Conservation (phyloP, 2,888 invertebrate genomes). For the Alloscopus bannaensis region DNA sequence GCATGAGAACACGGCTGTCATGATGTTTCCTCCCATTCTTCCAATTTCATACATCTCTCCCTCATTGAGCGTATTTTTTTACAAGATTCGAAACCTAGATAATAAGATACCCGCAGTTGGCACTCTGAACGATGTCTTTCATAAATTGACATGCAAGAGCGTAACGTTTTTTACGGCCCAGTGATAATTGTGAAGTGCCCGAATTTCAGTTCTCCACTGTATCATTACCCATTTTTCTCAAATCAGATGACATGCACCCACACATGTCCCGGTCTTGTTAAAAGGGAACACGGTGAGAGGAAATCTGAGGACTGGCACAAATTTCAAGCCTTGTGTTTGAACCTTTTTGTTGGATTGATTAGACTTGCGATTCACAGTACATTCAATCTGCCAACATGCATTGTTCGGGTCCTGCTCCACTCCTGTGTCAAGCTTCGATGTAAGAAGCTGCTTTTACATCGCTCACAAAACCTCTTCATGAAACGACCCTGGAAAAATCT, state of each 20-base stretch:
- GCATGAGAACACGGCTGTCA: no score
- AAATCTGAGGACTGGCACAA: not conserved
- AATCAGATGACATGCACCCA: constrained; percentile 31
- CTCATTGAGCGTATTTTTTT: constrained; percentile 1
- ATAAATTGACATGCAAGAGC: not conserved
- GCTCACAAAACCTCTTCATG: no score
- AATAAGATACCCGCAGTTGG: no score
- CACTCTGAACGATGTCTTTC: no score
- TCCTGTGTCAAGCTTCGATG: not conserved
- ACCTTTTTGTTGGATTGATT: constrained; percentile 27
- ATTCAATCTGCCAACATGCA: no score
- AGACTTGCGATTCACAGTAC: not conserved
- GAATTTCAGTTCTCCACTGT: constrained; percentile 13
- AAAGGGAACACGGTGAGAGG: not conserved
- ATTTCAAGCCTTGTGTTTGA: constrained; percentile 16
- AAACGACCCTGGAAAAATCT: no score
- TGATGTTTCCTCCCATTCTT: no score
- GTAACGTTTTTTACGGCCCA: no score
- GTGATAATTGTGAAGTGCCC: constrained; percentile 5
- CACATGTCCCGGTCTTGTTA: not conserved
- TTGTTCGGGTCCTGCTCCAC: constrained; percentile 22
- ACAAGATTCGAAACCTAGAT: not conserved
- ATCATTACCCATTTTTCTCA: constrained; percentile 27
- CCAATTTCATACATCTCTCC: no score
- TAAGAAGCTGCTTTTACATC: no score